These are phyloP conservation scores for Parambassis ranga DNA, from an alignment of 2,797 vertebrate species.

Conservation along the genomic window DNA sequence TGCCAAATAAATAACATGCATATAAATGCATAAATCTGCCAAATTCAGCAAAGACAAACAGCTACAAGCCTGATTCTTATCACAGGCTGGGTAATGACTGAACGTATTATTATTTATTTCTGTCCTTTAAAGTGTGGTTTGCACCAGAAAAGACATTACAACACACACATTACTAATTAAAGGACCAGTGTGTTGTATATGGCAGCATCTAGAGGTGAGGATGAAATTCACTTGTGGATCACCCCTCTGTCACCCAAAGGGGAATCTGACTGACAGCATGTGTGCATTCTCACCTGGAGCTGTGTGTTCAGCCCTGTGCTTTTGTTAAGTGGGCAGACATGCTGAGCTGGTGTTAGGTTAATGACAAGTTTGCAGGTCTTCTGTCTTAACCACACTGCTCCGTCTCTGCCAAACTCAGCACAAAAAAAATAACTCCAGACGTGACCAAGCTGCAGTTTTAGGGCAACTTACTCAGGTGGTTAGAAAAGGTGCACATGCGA, in stretches of 20 bases:
- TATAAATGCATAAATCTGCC: too few species aligned
- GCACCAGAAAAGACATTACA: too few species aligned
- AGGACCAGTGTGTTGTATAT: too few species aligned
- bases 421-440: slow-evolving; percentile 78
- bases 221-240: too few species aligned
- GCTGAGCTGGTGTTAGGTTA: slow-evolving; percentile 75
- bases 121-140: too few species aligned
- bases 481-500: slow-evolving; percentile 11
- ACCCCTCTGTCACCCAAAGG: too few species aligned
- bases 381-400: slow-evolving; percentile 65
- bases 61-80: background rate
- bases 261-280: too few species aligned
- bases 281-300: slow-evolving; percentile 41
- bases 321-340: slow-evolving; percentile 57
- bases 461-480: slow-evolving; percentile 43
- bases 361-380: slow-evolving; percentile 71
- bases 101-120: too few species aligned
- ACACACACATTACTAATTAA: too few species aligned
- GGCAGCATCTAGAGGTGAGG: too few species aligned
- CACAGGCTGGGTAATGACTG: background rate
- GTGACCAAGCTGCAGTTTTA: slow-evolving; percentile 68
- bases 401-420: slow-evolving; percentile 64
- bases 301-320: slow-evolving; percentile 21
- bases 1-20: too few species aligned
- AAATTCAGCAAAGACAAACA: background rate